Base-by-base conservation (phyloP, 2,888 invertebrate genomes). In the Nymphalis urticae region DNA sequence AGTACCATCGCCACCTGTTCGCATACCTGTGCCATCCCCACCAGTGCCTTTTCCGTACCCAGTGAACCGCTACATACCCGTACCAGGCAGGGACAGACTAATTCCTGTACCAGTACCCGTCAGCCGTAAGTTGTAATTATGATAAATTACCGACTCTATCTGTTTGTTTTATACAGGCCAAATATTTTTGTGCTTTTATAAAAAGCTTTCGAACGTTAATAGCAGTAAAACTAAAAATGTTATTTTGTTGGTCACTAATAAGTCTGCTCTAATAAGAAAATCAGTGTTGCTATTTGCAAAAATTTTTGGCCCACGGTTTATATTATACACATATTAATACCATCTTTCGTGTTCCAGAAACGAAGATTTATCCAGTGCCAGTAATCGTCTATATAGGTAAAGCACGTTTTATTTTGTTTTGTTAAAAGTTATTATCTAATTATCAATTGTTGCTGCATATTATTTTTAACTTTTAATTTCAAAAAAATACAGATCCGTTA, bases 321-420 rank as follows among this genome's bases (percentile, higher is more conserved):
- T 36, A 4, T 13, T 42, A n/a, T n/a, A 27, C 27, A 8, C 8
- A 32, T n/a, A 3, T 32, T 32, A 42, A 42, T 13, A 42, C 13
- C 13, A 42, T 13, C 13, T 42, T 42, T 42, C 13, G 1, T 42
- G 13, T 42, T 42, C 2, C 42, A 87, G 89, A 76, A 27, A 80
- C 78, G 21, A 82, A 80, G 65, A 73, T 77, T 61, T 83, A 82
- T 68, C 81, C 85, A 0, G 88, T 89, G 6, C 84, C 85, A 17
- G 75, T 83, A 13, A 82, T 90, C 66, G 76, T 86, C 59, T 90
- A 85, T 72, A 76, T 90, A 42, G 79, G 90, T 90, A 77, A 85
- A 88, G 13, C 4, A 42, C 2, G 13, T 13, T 42, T 42, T 42
- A 13, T 0, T 3, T 42, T 42, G 4, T 42, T 13, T 42, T 42